Evolutionary conservation across 2,113 vertebrate genomes (phyloP).

Genomic region (Myotis davidii): DNA sequence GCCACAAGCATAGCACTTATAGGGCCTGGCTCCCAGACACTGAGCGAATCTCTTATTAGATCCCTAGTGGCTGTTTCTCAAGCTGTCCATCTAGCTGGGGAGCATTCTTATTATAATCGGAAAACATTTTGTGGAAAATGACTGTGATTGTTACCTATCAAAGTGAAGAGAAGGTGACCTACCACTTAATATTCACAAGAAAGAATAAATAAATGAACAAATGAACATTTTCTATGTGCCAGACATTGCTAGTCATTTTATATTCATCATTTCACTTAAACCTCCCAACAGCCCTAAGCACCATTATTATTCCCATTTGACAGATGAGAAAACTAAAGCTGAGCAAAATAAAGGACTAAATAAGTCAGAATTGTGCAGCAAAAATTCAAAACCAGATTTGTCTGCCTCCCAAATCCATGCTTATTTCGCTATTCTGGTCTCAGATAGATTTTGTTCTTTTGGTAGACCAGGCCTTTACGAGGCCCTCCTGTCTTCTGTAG

Average conservation of each 20-base stretch:
- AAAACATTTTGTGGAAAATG: constrained; percentile 49
- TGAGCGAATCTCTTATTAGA: constrained; percentile 29
- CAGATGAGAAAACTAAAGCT: constrained; percentile 39
- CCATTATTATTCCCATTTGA: constrained; percentile 23
- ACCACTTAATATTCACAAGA: constrained; percentile 43
- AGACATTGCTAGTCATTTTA: neutral
- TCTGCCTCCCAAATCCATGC: neutral
- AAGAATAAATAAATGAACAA: neutral
- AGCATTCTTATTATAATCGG: constrained; percentile 7
- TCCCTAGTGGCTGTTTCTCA: constrained; percentile 1
- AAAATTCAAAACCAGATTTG: constrained; percentile 30
- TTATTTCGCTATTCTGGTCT: neutral
- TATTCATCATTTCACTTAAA: constrained; percentile 47
- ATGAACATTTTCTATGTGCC: constrained; percentile 13
- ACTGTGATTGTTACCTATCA: neutral
- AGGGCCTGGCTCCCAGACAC: neutral
- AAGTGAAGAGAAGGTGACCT: constrained; percentile 23
- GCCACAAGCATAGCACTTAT: neutral
- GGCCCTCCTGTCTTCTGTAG: neutral
- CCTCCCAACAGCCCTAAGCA: neutral
- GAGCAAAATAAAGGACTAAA: constrained; percentile 36
- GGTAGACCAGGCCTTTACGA: neutral
- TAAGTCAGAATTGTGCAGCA: constrained; percentile 23
- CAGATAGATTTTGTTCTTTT: neutral
- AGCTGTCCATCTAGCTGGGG: neutral